A percentile compares a stretch with the other conserved stretches of the same genome.
Evolutionary conservation across 2,113 vertebrate genomes (phyloP).

Genomic region (Nibea albiflora): DNA sequence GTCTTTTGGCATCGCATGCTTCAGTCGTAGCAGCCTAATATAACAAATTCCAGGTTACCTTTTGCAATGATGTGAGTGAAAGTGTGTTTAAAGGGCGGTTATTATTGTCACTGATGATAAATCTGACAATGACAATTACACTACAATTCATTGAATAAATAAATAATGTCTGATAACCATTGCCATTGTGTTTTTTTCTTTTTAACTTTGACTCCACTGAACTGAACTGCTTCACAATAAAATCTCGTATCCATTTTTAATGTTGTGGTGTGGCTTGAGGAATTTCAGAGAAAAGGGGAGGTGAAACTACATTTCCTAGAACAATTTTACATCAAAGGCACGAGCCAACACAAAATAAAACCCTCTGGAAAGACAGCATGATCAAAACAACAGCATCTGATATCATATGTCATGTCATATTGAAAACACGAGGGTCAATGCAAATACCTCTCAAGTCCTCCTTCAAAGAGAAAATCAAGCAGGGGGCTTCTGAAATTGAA

Average conservation of each 20-base stretch:
- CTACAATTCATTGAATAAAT: not conserved
- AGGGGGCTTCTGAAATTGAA: slow-evolving; percentile 12
- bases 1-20: too few species aligned
- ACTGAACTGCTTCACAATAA: not conserved
- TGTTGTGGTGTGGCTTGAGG: not conserved
- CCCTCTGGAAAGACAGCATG: slow-evolving; percentile 18
- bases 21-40: too few species aligned
- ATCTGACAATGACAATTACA: too few species aligned
- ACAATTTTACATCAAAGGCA: slow-evolving; percentile 58
- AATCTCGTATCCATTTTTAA: not conserved
- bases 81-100: not conserved
- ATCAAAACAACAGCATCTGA: slow-evolving; percentile 28
- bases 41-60: not conserved
- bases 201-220: not conserved
- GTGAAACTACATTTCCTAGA: slow-evolving; percentile 37
- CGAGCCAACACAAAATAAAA: slow-evolving; percentile 37
- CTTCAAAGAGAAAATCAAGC: slow-evolving; percentile 22
- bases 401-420: too few species aligned
- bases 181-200: too few species aligned
- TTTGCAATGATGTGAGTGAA: too few species aligned
- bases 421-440: slow-evolving; percentile 7
- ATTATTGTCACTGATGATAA: not conserved
- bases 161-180: not conserved
- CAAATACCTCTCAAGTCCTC: slow-evolving; percentile 20
- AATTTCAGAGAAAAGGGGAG: not conserved